Evolutionary conservation across 2,888 invertebrate species (phyloP), one percentile per base, ranked within the genome.

Genomic region (Hybos culiciformis): DNA sequence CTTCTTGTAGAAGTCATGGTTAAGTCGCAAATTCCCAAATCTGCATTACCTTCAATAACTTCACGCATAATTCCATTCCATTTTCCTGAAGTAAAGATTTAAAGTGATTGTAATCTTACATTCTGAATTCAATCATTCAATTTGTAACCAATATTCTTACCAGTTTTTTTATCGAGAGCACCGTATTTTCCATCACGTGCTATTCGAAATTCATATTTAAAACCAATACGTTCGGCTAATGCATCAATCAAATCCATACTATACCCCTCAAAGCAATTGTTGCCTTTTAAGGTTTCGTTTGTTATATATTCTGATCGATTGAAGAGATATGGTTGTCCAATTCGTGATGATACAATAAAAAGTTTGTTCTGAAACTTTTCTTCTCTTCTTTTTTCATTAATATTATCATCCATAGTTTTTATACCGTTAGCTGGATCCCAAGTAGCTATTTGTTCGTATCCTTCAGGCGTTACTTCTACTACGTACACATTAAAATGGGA

Each of bases 11-110:
- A 90, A 9, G 92, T 97, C 57, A 97, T 96, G 2, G 97, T 96
- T 50, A 98, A 70, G 61, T 97, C 94, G 53, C 94, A 96, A 46
- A 98, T 83, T 1, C 92, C 94, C 52, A 98, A 72, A 64, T 94
- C 93, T 6, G 92, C 92, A 71, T 83, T 84, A 21, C 36, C 36
- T 19, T 36, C 36, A 19, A 36, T 36, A 21, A 36, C 36, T 36
- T 36, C 20, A 4, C 36, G n/a, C 8, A 36, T 19, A 14, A 36
- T 36, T n/a, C 36, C 36, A 21, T 36, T 36, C 36, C 36, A 36
- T 36, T 36, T 36, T n/a, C n/a, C n/a, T n/a, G n/a, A n/a, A n/a
- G n/a, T n/a, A n/a, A n/a, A n/a, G n/a, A n/a, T n/a, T n/a, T n/a
- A n/a, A n/a, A n/a, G n/a, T n/a, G n/a, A n/a, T n/a, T n/a, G n/a